These are phyloP conservation scores for Parnassius orleans DNA, from an alignment of 2,888 invertebrate species.

Conservation along the genomic window DNA sequence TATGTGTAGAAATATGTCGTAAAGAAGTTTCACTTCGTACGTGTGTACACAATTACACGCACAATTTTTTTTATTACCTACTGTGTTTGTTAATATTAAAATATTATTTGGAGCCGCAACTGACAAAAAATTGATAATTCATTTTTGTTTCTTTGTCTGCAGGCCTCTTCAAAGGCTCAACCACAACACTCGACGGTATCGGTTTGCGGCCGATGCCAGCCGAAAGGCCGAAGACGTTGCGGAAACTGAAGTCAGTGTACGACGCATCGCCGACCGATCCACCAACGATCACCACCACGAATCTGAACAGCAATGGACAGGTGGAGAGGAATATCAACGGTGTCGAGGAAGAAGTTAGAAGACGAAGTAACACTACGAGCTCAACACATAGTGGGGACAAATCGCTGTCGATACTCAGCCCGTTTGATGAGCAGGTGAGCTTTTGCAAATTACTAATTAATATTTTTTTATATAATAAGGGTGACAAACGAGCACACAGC, in stretches of 20 bases:
- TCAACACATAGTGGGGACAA: conserved; percentile 73
- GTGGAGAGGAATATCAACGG: conserved; percentile 60
- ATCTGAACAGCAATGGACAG: conserved; percentile 70
- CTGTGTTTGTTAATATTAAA: too few species aligned
- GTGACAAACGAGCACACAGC: too few species aligned
- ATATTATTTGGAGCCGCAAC: too few species aligned
- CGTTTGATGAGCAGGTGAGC: conserved; percentile 89
- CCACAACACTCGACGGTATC: conserved; percentile 84
- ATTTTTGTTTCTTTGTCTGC: conserved; percentile 52
- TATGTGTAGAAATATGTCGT: too few species aligned
- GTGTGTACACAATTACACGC: too few species aligned
- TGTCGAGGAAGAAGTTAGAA: conserved; percentile 75
- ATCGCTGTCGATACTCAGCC: conserved; percentile 85
- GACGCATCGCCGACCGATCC: conserved; percentile 76
- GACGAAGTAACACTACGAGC: conserved; percentile 67
- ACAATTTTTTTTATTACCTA: too few species aligned
- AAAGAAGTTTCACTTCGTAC: too few species aligned
- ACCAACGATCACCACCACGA: conserved; percentile 45
- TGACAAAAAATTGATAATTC: background rate
- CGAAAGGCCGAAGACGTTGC: conserved; percentile 87
- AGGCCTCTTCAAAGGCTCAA: conserved; percentile 92
- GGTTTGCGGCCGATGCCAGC: conserved; percentile 82
- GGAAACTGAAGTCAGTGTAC: conserved; percentile 88
- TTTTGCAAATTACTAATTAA: conserved; percentile 1
- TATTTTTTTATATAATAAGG: background rate